A percentile compares a stretch with the other conserved stretches of the same genome.
These are phyloP conservation scores for Flabesymbios commensalis DNA, from an alignment of 2,888 invertebrate genomes.

Conservation along the genomic window DNA sequence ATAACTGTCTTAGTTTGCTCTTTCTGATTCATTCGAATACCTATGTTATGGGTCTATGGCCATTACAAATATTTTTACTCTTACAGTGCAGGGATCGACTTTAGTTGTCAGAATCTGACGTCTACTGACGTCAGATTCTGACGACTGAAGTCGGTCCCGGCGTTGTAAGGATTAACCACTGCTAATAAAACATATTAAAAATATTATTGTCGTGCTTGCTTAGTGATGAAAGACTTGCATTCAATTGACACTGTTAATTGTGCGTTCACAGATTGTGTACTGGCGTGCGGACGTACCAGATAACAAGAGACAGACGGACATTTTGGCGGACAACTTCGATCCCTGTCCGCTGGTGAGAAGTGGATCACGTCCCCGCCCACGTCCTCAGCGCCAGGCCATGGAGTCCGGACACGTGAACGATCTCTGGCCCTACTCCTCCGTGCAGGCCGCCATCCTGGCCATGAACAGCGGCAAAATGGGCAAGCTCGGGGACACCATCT, in stretches of 20 bases:
- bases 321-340: not conserved
- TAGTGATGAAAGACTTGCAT: not conserved
- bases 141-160: too few species aligned
- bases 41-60: too few species aligned
- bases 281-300: not conserved
- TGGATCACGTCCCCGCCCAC: not conserved
- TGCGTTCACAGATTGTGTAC: not conserved
- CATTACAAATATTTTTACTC: too few species aligned
- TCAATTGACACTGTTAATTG: not conserved
- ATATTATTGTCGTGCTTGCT: too few species aligned
- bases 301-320: not conserved
- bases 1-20: too few species aligned
- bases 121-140: too few species aligned
- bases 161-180: too few species aligned
- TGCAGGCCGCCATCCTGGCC: slow-evolving; percentile 76
- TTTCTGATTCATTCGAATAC: too few species aligned
- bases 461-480: slow-evolving; percentile 24
- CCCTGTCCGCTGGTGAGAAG: not conserved
- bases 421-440: slow-evolving; percentile 64
- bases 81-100: too few species aligned
- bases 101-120: too few species aligned
- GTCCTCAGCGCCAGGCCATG: not conserved
- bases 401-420: slow-evolving; percentile 32
- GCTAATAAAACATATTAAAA: too few species aligned
- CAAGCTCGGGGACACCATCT: slow-evolving; percentile 72